Percentiles rank a stretch among this genome's conserved stretches.
These are phyloP conservation scores for Megaptera novaeangliae DNA, from an alignment of 2,113 vertebrate species.

Conservation along the genomic window DNA sequence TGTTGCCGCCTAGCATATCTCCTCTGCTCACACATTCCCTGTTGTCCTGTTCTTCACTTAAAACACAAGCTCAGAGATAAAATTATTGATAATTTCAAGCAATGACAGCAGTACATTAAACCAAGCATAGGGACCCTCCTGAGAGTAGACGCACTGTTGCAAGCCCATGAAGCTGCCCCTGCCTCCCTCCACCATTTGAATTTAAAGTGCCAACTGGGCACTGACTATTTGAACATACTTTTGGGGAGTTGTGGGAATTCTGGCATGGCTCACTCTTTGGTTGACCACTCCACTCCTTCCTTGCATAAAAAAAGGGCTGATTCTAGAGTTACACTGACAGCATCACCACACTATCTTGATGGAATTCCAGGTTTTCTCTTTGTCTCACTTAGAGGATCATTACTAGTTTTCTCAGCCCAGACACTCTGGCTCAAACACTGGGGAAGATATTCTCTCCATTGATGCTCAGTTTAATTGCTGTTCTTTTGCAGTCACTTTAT, in stretches of 20 bases:
- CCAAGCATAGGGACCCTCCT: fast-evolving
- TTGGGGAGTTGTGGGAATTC: background rate
- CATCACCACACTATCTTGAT: fast-evolving
- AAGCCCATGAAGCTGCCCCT: too few relatives aligned
- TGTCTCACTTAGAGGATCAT: background rate
- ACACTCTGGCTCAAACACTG: background rate
- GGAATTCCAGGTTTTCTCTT: background rate
- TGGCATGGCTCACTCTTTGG: background rate
- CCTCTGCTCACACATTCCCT: background rate
- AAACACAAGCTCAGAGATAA: background rate
- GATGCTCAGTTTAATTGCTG: background rate
- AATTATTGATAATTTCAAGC: background rate
- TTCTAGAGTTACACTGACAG: too few relatives aligned
- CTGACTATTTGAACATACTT: background rate
- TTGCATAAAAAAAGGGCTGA: background rate
- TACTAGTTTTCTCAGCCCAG: background rate
- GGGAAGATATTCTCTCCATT: background rate
- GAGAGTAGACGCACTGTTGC: fast-evolving
- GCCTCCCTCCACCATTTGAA: background rate
- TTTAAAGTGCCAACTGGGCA: background rate
- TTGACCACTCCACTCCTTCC: background rate
- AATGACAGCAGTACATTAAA: background rate
- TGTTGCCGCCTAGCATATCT: background rate
- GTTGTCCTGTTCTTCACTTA: background rate
- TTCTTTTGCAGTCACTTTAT: background rate